phyloP scores from a whole-genome alignment of 2,888 invertebrate species.

The Oscheius sp. region DNA sequence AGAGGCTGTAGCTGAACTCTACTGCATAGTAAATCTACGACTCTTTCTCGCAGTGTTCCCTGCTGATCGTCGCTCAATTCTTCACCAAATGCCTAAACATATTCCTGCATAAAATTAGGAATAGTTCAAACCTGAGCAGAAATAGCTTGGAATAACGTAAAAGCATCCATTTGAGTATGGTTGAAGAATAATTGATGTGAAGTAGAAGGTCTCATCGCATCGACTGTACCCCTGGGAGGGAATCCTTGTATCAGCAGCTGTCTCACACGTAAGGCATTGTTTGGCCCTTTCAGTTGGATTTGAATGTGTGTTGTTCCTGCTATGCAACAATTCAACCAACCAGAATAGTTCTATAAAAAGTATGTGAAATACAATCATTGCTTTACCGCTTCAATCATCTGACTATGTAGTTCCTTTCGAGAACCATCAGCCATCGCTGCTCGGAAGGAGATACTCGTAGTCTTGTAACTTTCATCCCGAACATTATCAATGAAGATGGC shows the following conservation, averaged over 20 bases:
- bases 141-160: constrained; percentile 86
- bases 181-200: constrained; percentile 75
- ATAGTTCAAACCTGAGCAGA: constrained; percentile 80
- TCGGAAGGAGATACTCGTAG: constrained; percentile 38
- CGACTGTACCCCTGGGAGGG: constrained; percentile 13
- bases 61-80: constrained; percentile 67
- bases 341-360: constrained; percentile 73
- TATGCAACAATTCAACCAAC: constrained; percentile 86
- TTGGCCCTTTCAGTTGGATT: constrained; percentile 89
- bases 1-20: constrained; percentile 71
- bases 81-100: constrained; percentile 66
- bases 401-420: constrained; percentile 42
- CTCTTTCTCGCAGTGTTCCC: constrained; percentile 66
- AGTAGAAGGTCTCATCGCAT: constrained; percentile 56
- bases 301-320: constrained; percentile 76
- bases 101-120: background rate
- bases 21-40: constrained; percentile 71
- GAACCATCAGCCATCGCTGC: constrained; percentile 44
- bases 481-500: constrained; percentile 94
- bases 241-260: constrained; percentile 76
- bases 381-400: constrained; percentile 46
- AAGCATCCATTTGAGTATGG: constrained; percentile 74
- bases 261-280: constrained; percentile 87
- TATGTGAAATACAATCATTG: background rate
- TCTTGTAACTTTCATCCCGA: constrained; percentile 75